Evolutionary conservation across 2,888 invertebrate species (phyloP), one percentile per base, ranked within the genome.

Genomic region (Acronicta aceris): DNA sequence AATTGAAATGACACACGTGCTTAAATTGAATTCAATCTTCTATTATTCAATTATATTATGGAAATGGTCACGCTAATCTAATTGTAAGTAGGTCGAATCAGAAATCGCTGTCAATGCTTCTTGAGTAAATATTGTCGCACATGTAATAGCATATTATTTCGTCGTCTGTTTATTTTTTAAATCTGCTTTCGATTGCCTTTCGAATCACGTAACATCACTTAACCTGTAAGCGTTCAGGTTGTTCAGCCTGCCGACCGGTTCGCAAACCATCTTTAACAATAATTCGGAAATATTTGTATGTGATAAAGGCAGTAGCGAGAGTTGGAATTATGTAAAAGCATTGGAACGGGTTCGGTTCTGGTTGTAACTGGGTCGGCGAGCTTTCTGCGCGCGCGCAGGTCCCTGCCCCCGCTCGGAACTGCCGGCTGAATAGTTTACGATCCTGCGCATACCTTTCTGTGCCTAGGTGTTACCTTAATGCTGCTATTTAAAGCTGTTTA

Each of bases 301-400:
- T 76, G 65, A 59, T 79, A 61, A 74, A 71, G 63, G 70, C 61
- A 74, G 71, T 74, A 78, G 81, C 78, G 84, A 85, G 83, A 78
- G 84, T 79, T 72, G 76, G 77, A 74, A 76, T 86, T 86, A 86
- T 85, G 83, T 84, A 86, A 86, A 74, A 82, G 71, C 70, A 62
- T 77, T 53, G 70, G 74, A 83, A 83, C 82, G 56, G 74, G 81
- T 81, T 79, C 72, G 67, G 62, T 59, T 60, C 69, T 61, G 79
- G 71, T 77, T 74, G 78, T 78, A 90, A 86, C 85, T 90, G 88
- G 91, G 91, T 90, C 91, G 90, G 81, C 76, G 77, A 81, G 88
- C 87, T 92, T 91, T 91, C 89, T 72, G 70, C 88, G 86, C 55
- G 45, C 76, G 79, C 65, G 66, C 58, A 72, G 81, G 85, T 83